A percentile compares a stretch with the other conserved stretches of the same genome.
phyloP scores from a whole-genome alignment of 2,888 invertebrate species.

The Drosophila fulvimacula region DNA sequence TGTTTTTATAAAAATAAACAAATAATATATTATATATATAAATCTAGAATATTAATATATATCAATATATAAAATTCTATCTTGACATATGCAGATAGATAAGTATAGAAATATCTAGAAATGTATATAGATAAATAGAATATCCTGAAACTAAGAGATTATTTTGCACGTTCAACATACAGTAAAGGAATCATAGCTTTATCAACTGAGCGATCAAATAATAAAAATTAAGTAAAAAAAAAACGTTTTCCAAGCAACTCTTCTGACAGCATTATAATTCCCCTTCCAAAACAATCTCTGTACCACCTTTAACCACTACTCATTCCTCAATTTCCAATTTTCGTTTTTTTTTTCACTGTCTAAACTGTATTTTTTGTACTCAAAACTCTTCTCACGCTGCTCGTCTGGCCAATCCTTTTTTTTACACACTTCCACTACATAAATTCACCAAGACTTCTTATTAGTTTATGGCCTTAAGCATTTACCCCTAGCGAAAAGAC shows the following conservation, averaged over 20 bases:
- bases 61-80: no score
- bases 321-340: neutral
- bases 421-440: conserved; percentile 69
- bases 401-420: conserved; percentile 33
- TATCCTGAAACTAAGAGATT: no score
- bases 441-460: conserved; percentile 40
- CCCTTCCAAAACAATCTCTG: neutral
- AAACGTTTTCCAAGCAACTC: neutral
- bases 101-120: no score
- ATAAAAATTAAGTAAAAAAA: no score
- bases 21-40: no score
- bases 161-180: no score
- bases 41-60: no score
- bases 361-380: neutral
- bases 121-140: no score
- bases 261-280: neutral
- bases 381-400: conserved; percentile 61
- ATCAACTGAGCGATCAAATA: no score
- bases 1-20: no score
- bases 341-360: neutral
- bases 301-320: neutral
- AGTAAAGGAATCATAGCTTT: no score
- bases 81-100: no score
- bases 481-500: conserved; percentile 14
- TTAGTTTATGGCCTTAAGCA: conserved; percentile 20